These are phyloP conservation scores for Rhynchophorus ferrugineus DNA, from an alignment of 1,140 invertebrate species.

Conservation along the genomic window DNA sequence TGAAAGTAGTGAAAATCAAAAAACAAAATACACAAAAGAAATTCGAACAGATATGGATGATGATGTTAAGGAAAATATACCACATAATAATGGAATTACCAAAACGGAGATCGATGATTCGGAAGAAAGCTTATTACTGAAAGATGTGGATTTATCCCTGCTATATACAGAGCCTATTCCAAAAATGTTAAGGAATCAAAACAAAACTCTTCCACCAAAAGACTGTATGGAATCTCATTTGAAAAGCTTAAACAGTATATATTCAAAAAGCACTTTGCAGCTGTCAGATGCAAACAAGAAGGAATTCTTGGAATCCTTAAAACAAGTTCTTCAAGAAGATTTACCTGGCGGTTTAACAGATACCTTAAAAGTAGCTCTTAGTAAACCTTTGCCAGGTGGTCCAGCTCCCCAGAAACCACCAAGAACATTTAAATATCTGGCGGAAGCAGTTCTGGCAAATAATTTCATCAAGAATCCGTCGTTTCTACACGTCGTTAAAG, in stretches of 20 bases:
- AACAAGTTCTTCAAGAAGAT: conserved; percentile 7
- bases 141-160: conserved; percentile 25
- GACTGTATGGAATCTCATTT: conserved; percentile 6
- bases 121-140: conserved; percentile 2
- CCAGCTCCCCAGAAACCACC: conserved; percentile 67
- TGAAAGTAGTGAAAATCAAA: too few relatives aligned
- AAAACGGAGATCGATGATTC: too few relatives aligned
- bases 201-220: conserved; percentile 4
- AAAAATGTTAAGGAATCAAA: conserved; percentile 35
- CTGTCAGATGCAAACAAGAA: conserved; percentile 25
- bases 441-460: conserved; percentile 9
- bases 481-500: conserved; percentile 16
- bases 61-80: too few relatives aligned
- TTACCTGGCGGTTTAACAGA: conserved; percentile 40
- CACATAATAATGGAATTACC: too few relatives aligned
- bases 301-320: conserved; percentile 14
- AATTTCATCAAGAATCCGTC: conserved; percentile 23
- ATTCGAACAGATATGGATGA: too few relatives aligned
- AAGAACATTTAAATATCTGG: conserved; percentile 51
- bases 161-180: conserved; percentile 39
- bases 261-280: conserved; percentile 31
- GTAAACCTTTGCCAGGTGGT: conserved; percentile 54
- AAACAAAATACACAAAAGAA: too few relatives aligned
- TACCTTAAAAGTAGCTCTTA: conserved; percentile 53
- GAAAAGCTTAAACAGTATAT: conserved; percentile 24